phyloP scores from a whole-genome alignment of 1,140 invertebrate species.

The Apis dorsata region DNA sequence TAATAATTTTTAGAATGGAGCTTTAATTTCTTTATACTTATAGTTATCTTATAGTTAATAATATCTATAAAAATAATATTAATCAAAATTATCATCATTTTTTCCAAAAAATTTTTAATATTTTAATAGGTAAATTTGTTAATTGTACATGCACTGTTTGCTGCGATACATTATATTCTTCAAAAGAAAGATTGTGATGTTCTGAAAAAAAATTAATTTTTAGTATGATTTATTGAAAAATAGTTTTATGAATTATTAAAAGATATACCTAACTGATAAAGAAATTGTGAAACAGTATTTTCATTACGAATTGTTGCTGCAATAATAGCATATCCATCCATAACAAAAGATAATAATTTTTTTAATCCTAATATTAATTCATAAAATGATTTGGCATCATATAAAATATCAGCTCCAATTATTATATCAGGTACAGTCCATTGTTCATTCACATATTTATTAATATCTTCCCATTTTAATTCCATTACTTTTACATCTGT shows the following conservation, averaged over 20 bases:
- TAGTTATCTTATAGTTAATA: not conserved
- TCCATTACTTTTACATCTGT: conserved; percentile 73
- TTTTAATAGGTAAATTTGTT: conserved; percentile 65
- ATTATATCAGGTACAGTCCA: conserved; percentile 75
- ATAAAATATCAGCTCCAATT: conserved; percentile 81
- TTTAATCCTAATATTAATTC: conserved; percentile 75
- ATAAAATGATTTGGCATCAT: conserved; percentile 78
- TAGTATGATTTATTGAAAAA: not conserved
- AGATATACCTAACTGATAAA: conserved; percentile 75
- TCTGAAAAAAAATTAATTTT: conserved; percentile 56
- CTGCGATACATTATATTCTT: conserved; percentile 63
- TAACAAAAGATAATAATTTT: conserved; percentile 64
- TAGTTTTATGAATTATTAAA: conserved; percentile 5
- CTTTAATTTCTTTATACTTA: no score
- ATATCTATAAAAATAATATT: not conserved
- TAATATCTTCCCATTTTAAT: conserved; percentile 80
- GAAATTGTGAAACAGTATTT: conserved; percentile 77
- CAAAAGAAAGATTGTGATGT: conserved; percentile 63
- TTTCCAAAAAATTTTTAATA: conserved; percentile 70
- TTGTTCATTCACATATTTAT: conserved; percentile 58
- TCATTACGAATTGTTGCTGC: conserved; percentile 80
- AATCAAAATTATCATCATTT: conserved; percentile 24
- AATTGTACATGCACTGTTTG: conserved; percentile 59
- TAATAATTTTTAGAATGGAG: no score
- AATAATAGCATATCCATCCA: conserved; percentile 74